These are phyloP conservation scores for Spatulosminthurus flaviceps DNA, from an alignment of 2,888 invertebrate genomes.

Conservation along the genomic window DNA sequence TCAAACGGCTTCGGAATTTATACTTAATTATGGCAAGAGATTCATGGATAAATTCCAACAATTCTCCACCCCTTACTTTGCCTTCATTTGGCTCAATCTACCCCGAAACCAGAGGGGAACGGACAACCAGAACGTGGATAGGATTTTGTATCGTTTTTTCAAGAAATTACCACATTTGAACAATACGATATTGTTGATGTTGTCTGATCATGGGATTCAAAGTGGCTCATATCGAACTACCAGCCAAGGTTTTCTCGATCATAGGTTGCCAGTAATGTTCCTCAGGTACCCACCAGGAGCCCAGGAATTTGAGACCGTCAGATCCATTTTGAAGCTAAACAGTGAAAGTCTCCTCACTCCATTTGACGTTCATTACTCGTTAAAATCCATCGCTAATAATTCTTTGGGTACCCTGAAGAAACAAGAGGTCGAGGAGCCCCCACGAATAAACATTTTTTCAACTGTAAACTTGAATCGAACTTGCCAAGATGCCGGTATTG, in stretches of 20 bases:
- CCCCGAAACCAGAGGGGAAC: not conserved
- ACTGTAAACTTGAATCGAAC: not conserved
- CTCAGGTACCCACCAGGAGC: not conserved
- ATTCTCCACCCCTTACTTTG: constrained; percentile 1
- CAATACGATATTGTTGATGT: not conserved
- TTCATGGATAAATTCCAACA: not conserved
- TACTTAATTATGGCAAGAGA: not conserved
- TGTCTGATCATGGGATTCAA: constrained; percentile 1
- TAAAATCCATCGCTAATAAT: not conserved
- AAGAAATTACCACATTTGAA: not conserved
- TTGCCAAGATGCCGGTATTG: not conserved
- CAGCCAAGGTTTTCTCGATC: constrained; percentile 4
- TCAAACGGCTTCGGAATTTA: not conserved
- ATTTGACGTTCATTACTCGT: not conserved
- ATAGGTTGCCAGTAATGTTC: not conserved
- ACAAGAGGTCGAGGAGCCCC: no score
- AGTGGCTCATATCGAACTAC: not conserved
- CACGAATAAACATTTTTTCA: not conserved
- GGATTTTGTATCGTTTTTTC: not conserved
- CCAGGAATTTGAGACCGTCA: not conserved
- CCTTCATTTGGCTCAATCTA: not conserved
- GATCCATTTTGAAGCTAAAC: not conserved
- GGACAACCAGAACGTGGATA: not conserved
- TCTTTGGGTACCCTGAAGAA: not conserved
- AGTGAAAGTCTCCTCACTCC: not conserved